Evolutionary conservation across 2,113 vertebrate genomes (phyloP).

Genomic region (Ochotona curzoniae): DNA sequence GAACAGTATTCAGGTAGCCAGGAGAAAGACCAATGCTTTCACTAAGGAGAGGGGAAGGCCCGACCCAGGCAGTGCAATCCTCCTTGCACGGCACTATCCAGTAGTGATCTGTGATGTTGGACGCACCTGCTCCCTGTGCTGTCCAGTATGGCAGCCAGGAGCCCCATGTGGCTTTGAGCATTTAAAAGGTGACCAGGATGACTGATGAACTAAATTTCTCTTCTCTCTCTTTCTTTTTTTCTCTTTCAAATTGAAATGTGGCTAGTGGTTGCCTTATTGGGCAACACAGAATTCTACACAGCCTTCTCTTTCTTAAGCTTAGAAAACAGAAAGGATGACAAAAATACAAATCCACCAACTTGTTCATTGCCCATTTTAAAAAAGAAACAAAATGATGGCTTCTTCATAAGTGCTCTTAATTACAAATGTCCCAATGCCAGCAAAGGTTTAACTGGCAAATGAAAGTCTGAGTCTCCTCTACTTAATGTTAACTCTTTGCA

Average conservation of each 20-base stretch:
- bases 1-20: not conserved
- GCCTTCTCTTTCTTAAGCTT: conserved; percentile 7
- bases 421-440: conserved; percentile 22
- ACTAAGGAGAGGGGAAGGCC: not conserved
- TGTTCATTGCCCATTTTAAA: conserved; percentile 8
- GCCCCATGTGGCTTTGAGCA: not conserved
- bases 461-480: not conserved
- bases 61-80: not conserved
- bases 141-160: not conserved
- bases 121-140: not conserved
- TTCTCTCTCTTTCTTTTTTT: no score
- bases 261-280: not conserved
- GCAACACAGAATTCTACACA: not conserved
- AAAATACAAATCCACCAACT: not conserved
- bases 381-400: not conserved
- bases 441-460: conserved; percentile 7
- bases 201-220: not conserved
- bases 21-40: not conserved
- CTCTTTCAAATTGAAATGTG: conserved; percentile 6
- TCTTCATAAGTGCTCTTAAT: not conserved
- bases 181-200: not conserved
- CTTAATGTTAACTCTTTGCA: not conserved
- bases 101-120: not conserved
- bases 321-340: conserved; percentile 1
- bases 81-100: not conserved